Base-by-base conservation (phyloP, 2,113 vertebrate species). In the Cryptomyrus ogoouensis region DNA sequence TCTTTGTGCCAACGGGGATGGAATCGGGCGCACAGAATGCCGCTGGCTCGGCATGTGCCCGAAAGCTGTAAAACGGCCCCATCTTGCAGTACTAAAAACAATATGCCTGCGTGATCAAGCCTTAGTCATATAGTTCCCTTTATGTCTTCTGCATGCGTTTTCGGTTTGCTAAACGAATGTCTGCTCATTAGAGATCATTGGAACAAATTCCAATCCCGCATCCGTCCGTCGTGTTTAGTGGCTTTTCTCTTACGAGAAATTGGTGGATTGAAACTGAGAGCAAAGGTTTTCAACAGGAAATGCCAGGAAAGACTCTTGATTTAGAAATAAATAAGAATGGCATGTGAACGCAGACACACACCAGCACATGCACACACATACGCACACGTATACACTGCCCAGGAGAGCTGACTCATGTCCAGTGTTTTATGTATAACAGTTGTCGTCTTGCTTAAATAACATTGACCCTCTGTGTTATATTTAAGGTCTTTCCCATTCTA, bases 311-410 rank as follows among this genome's bases (percentile, higher is more conserved):
- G 91, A 92, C 89, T 92, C 88, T 89, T 89, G 31, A 91, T 91
- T 91, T 91, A 92, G 92, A 93, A 92, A 92, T 93, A 92, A 92
- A 92, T 90, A 74, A 15, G 58, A 87, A 85, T 92, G 13, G 77
- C 39, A 85, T 83, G 42, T 27, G 74, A 17, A 80, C 31, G 2
- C 74, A 80, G 35, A 91, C 90, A 89, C 83, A 42, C 77, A 27
- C 89, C 83, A 89, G 74, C 88, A 89, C 35, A 39, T 42, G 15
- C 74, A 77, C 91, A 85, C 90, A 21, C 89, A 83, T 24, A 24
- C 19, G 42, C 80, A 84, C 83, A 84, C 46, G 46, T 87, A 80
- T 15, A 74, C 31, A 53, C 89, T 62, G 42, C 90, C 21, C 5
- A 31, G 44, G 39, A 83, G 77, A 70, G 83, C 53, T 58, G 49